phyloP scores from a whole-genome alignment of 2,888 invertebrate species.

The Priocnemis perturbator region DNA sequence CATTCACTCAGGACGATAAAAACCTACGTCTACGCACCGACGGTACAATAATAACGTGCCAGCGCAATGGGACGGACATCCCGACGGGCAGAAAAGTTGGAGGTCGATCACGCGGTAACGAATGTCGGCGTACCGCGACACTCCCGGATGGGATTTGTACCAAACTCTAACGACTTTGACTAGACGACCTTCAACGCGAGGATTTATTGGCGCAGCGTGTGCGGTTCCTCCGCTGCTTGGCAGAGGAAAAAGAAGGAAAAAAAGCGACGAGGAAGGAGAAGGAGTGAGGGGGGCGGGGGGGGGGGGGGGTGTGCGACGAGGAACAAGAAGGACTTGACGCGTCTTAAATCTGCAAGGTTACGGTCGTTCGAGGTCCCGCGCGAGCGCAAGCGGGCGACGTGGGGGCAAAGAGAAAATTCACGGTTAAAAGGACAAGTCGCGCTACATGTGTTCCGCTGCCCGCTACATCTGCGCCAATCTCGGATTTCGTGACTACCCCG shows the following conservation, averaged over 20 bases:
- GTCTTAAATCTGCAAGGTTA: constrained; percentile 19
- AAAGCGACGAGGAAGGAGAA: constrained; percentile 14
- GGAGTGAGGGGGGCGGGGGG: constrained; percentile 10
- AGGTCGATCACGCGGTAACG: constrained; percentile 1
- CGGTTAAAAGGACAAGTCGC: constrained; percentile 8
- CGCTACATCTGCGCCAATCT: constrained; percentile 11
- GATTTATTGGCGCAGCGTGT: constrained; percentile 34
- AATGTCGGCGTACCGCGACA: background rate
- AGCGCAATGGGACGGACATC: too few species aligned
- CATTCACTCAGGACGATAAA: too few species aligned
- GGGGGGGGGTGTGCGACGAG: constrained; percentile 6
- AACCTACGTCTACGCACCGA: too few species aligned
- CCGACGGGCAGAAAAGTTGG: background rate
- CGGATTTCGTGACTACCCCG: constrained; percentile 7
- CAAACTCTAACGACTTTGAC: constrained; percentile 21
- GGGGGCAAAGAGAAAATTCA: constrained; percentile 9
- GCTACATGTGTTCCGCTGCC: constrained; percentile 13
- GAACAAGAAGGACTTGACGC: constrained; percentile 11
- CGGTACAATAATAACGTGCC: too few species aligned
- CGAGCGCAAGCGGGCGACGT: background rate
- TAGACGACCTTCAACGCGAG: constrained; percentile 23
- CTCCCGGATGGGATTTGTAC: constrained; percentile 16
- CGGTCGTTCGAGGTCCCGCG: constrained; percentile 4
- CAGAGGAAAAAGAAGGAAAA: background rate
- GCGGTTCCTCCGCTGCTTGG: constrained; percentile 9